Base-by-base conservation (phyloP, 2,113 vertebrate genomes). In the Psilopogon haemacephalus region DNA sequence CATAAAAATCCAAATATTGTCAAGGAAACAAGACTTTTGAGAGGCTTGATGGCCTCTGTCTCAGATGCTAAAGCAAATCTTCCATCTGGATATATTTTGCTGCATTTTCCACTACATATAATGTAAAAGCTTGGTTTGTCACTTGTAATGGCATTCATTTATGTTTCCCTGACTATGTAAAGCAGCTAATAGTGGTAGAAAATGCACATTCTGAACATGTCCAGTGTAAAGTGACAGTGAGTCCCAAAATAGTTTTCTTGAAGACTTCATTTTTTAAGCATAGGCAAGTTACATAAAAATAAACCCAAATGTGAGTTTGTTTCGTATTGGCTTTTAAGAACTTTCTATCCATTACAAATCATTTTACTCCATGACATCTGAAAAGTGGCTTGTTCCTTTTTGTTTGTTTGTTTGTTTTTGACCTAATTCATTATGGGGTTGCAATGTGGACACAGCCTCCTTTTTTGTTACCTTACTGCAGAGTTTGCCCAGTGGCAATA, bases 401-500 rank as follows among this genome's bases (percentile, higher is more conserved):
- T 65, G n/a, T n/a, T n/a, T n/a, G n/a, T n/a, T n/a, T n/a, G n/a
- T n/a, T n/a, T n/a, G n/a, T n/a, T n/a, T n/a, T n/a, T n/a, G n/a
- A 32, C 0, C 3, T 16, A 3, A 38, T 55, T 65, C 15, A 4
- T 9, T 28, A 12, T 3, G 28, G 17, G 9, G 17, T 7, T 70
- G 55, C 63, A 37, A 11, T 4, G 10, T 52, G 37, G 79, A 38
- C n/a, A 1, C 3, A 10, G 48, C 15, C 20, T 86, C 67, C 40
- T 76, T 1, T 2, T 1, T 40, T 73, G n/a, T 15, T 8, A 6
- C 21, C 40, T 28, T 10, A 13, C 6, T 27, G 0, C 11, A 12
- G 56, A 5, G 16, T 12, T 84, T 32, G 46, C 9, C 27, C 33
- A 3, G 40, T 8, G 30, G 27, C 40, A 6, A 0, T 46, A 44